phyloP scores from a whole-genome alignment of 2,797 vertebrate species.

The Rallus crepitans region DNA sequence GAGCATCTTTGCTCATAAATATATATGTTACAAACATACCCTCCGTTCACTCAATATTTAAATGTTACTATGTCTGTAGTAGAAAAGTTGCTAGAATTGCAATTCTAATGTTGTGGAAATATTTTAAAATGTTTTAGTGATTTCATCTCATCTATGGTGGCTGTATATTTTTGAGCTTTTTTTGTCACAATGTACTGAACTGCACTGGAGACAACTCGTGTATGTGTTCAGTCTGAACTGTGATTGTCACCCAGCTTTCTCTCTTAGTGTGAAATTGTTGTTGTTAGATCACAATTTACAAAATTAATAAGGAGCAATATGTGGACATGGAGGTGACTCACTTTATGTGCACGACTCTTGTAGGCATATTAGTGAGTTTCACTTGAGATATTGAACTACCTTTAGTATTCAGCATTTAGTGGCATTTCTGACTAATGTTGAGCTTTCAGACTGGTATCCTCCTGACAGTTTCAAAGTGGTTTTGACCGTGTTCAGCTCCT shows the following conservation, averaged over 20 bases:
- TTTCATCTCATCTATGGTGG: not conserved
- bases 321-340: not conserved
- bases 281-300: not conserved
- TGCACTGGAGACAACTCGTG: not conserved
- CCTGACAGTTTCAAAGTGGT: slow-evolving; percentile 78
- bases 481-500: slow-evolving; percentile 78
- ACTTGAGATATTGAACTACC: not conserved
- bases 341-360: not conserved
- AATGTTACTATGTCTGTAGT: not conserved
- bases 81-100: not conserved
- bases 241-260: slow-evolving; percentile 4
- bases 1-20: not conserved
- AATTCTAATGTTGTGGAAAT: not conserved
- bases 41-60: not conserved
- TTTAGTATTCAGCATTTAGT: slow-evolving; percentile 36
- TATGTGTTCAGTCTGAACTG: not conserved
- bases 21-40: not conserved
- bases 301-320: not conserved
- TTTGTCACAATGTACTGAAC: not conserved
- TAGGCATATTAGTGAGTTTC: not conserved
- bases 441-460: slow-evolving; percentile 73
- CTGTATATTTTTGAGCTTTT: not conserved
- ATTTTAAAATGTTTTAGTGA: not conserved
- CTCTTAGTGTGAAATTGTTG: not conserved
- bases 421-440: slow-evolving; percentile 54